Conservation (phyloP, 2,888 invertebrate species). For the Gerosis bhagava region DNA sequence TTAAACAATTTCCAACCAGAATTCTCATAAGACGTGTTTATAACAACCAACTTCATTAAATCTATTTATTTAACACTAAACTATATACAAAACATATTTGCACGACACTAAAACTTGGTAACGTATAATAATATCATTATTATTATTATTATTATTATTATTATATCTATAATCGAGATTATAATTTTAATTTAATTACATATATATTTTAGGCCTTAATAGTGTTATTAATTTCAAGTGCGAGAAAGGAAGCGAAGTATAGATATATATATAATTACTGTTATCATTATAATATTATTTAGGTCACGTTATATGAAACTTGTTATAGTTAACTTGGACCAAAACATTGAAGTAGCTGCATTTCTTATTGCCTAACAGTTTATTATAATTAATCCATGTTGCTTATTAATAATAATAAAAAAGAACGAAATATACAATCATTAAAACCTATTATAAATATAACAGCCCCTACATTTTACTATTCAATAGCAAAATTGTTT, state of each 20-base stretch:
- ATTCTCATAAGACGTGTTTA: constrained; percentile 62
- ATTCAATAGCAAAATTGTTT: constrained; percentile 63
- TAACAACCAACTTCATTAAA: constrained; percentile 53
- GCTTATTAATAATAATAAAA: too few species aligned
- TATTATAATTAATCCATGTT: too few species aligned
- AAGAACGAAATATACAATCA: constrained; percentile 76
- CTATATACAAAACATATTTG: constrained; percentile 46
- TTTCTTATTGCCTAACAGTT: too few species aligned
- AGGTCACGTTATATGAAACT: constrained; percentile 46
- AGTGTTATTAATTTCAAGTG: constrained; percentile 17
- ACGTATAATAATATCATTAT: constrained; percentile 47
- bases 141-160: constrained; percentile 25
- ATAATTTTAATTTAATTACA: constrained; percentile 40
- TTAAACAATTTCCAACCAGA: constrained; percentile 53
- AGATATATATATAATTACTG: too few species aligned
- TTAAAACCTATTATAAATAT: constrained; percentile 69
- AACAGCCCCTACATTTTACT: constrained; percentile 78
- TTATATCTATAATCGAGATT: constrained; percentile 57
- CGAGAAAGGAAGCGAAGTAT: constrained; percentile 20
- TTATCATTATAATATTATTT: too few species aligned
- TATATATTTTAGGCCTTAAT: constrained; percentile 19
- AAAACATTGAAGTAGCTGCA: constrained; percentile 37
- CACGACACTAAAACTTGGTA: constrained; percentile 67
- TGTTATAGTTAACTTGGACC: constrained; percentile 21
- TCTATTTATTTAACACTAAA: constrained; percentile 44